Evolutionary conservation across 2,888 invertebrate genomes (phyloP).

Genomic region (Dynastes grantii): DNA sequence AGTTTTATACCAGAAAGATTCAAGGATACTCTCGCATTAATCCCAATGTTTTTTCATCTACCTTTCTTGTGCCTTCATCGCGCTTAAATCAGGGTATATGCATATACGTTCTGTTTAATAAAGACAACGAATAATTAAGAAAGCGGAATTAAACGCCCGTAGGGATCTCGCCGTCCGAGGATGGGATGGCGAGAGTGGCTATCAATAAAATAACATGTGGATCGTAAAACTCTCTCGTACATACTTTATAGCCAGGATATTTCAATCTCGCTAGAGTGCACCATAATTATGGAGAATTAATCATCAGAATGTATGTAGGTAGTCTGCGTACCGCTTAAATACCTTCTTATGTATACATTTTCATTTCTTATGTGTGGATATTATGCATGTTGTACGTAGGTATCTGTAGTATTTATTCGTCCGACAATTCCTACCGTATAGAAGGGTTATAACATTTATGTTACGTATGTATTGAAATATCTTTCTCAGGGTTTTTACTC

Average conservation of each 20-base stretch:
- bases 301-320: conserved; percentile 24
- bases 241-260: conserved; percentile 23
- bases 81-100: no score
- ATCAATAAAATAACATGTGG: conserved; percentile 19
- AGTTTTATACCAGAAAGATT: no score
- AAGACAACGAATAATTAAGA: conserved; percentile 4
- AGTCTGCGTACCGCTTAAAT: background rate
- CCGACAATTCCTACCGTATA: background rate
- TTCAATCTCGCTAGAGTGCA: conserved; percentile 23
- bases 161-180: background rate
- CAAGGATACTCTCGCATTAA: no score
- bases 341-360: no score
- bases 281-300: conserved; percentile 27
- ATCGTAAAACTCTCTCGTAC: background rate
- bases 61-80: no score
- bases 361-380: no score
- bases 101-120: background rate
- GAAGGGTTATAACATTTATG: background rate
- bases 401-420: no score
- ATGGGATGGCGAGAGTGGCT: background rate
- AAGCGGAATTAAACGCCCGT: conserved; percentile 14
- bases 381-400: no score
- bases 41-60: no score
- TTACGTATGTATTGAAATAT: background rate
- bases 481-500: no score